phyloP scores from a whole-genome alignment of 2,797 vertebrate genomes.

The Euthynnus affinis region DNA sequence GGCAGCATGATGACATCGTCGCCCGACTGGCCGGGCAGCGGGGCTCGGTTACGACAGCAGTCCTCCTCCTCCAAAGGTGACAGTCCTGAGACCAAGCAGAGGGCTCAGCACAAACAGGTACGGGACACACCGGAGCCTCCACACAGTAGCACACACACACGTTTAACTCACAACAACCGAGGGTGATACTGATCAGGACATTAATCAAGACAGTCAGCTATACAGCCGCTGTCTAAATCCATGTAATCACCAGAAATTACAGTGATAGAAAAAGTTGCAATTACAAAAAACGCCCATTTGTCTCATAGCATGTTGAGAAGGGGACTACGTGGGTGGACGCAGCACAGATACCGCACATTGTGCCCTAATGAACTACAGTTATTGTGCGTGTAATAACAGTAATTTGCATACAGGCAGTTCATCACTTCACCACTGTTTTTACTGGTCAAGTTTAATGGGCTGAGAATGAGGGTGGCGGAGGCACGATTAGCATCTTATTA shows the following conservation, averaged over 20 bases:
- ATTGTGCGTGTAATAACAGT: conserved; percentile 71
- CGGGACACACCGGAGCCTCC: conserved; percentile 24
- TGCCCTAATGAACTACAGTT: conserved; percentile 68
- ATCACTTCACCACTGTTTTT: conserved; percentile 62
- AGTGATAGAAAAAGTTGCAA: conserved; percentile 21
- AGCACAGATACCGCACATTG: conserved; percentile 44
- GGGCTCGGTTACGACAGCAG: conserved; percentile 93
- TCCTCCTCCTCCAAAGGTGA: conserved; percentile 97
- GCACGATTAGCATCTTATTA: conserved; percentile 67
- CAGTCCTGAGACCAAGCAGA: conserved; percentile 96
- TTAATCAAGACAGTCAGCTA: neutral
- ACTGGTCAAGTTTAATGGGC: conserved; percentile 69
- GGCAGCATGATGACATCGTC: conserved; percentile 93
- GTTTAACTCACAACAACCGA: neutral
- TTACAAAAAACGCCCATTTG: conserved; percentile 41
- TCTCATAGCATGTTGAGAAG: conserved; percentile 29
- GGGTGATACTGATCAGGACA: neutral
- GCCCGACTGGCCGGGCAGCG: conserved; percentile 93
- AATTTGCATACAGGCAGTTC: conserved; percentile 67
- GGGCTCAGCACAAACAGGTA: conserved; percentile 95
- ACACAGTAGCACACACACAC: neutral
- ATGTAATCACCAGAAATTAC: conserved; percentile 38
- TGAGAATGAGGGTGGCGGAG: conserved; percentile 42
- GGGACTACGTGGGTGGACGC: conserved; percentile 47
- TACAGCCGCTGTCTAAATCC: neutral